Base-by-base conservation (phyloP, 2,888 invertebrate species). In the Heteropelma amictum region DNA sequence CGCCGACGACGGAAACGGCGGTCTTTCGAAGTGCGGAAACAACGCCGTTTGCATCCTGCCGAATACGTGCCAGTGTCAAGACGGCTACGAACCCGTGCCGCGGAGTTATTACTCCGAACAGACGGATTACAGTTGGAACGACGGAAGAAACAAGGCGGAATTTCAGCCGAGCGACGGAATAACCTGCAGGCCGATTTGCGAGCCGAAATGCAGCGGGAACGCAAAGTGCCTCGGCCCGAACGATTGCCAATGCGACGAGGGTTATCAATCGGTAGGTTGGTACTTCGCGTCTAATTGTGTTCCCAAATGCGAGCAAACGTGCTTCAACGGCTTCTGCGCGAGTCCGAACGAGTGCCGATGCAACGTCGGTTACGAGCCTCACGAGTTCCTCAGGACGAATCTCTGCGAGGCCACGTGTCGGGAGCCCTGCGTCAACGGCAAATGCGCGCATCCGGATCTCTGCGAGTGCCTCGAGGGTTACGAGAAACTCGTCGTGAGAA, bases 391-490 rank as follows among this genome's bases (percentile, higher is more conserved):
- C 0, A n/a, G 51, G 10, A 1, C 40, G 2, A 30, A 21, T 8
- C 3, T 35, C 19, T 77, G 79, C 40, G 61, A 72, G 51, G 78
- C 82, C 8, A 12, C 70, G 6, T 82, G 82, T 77, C 79, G 85
- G 7, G 86, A 86, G 0, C 81, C 84, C 0, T 91, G 91, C 68
- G 14, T 84, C 54, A 90, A 91, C 77, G 88, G 89, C 1, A 61
- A 82, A n/a, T 91, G 91, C 75, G 78, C 80, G 1, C 67, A 56
- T 5, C 88, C 89, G 64, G 87, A 89, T 79, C 86, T 83, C 0
- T 91, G 91, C 72, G 61, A 83, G n/a, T 91, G 91, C 75, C 83
- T 47, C 12, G 67, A 23, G 68, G 83, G 82, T 4, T 84, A 79
- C 68, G 74, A 72, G 8, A 40, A 58, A 45, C 33, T 30, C 10